phyloP scores from a whole-genome alignment of 2,888 invertebrate species.

The Meta bourneti region DNA sequence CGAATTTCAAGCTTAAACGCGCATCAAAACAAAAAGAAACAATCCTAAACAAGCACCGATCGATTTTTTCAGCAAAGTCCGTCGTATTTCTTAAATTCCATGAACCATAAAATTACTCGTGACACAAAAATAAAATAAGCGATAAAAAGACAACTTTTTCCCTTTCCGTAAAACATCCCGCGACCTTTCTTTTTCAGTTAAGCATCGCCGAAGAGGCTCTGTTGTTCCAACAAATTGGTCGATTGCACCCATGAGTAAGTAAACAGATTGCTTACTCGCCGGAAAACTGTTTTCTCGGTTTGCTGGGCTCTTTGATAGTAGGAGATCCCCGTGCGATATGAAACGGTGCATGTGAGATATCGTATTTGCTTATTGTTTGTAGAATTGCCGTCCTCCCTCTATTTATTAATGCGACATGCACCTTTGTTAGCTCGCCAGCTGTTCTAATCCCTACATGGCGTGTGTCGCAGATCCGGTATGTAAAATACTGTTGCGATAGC shows the following conservation, averaged over 20 bases:
- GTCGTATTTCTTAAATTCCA: background rate
- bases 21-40: too few relatives aligned
- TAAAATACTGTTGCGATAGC: background rate
- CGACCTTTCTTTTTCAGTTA: slow-evolving; percentile 38
- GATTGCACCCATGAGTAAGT: slow-evolving; percentile 48
- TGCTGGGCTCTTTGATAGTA: slow-evolving; percentile 48
- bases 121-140: background rate
- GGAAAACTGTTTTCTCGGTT: slow-evolving; percentile 61
- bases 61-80: background rate
- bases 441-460: background rate
- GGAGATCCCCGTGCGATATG: slow-evolving; percentile 30
- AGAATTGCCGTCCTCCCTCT: background rate
- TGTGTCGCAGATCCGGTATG: background rate
- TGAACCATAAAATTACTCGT: background rate
- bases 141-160: background rate
- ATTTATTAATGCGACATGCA: background rate
- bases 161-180: slow-evolving; percentile 27
- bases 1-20: too few relatives aligned
- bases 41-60: background rate
- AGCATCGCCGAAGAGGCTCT: background rate
- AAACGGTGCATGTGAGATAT: slow-evolving; percentile 23
- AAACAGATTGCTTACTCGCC: slow-evolving; percentile 52
- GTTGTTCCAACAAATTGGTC: slow-evolving; percentile 39
- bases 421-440: slow-evolving; percentile 10
- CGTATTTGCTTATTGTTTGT: slow-evolving; percentile 22